Percentiles rank a stretch among this genome's conserved stretches.
phyloP scores from a whole-genome alignment of 2,888 invertebrate genomes.

The Ctena decussata region DNA sequence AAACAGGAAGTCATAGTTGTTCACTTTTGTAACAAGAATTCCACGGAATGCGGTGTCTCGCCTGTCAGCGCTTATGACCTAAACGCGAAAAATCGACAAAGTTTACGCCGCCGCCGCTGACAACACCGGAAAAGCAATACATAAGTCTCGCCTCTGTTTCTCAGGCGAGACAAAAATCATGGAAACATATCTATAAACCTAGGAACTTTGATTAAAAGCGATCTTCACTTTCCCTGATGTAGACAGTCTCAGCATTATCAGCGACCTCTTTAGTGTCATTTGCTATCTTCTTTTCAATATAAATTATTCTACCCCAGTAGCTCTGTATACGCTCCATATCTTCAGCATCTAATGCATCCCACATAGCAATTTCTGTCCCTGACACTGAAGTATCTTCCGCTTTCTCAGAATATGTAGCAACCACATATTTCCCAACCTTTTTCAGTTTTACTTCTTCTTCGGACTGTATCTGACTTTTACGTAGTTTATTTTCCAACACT shows the following conservation, averaged over 20 bases:
- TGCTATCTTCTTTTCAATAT: constrained; percentile 8
- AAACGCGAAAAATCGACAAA: no score
- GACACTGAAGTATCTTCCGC: neutral
- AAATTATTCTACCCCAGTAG: constrained; percentile 11
- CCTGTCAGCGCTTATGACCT: no score
- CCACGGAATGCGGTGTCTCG: no score
- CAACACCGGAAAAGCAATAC: no score
- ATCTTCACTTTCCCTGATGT: no score
- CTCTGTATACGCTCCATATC: constrained; percentile 32
- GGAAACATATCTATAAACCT: no score
- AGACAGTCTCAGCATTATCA: neutral
- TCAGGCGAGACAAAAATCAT: no score
- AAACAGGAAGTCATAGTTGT: no score
- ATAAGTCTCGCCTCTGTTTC: no score
- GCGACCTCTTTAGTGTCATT: neutral
- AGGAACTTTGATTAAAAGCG: no score
- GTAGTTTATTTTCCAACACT: neutral
- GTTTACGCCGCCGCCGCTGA: no score
- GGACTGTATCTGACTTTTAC: neutral
- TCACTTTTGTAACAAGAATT: no score
- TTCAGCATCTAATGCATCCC: constrained; percentile 41
- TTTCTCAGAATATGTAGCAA: constrained; percentile 26
- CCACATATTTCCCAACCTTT: constrained; percentile 41
- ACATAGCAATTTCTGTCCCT: constrained; percentile 42
- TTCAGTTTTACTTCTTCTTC: constrained; percentile 23